phyloP scores from a whole-genome alignment of 2,888 invertebrate species.

The Auanema freiburgensis region DNA sequence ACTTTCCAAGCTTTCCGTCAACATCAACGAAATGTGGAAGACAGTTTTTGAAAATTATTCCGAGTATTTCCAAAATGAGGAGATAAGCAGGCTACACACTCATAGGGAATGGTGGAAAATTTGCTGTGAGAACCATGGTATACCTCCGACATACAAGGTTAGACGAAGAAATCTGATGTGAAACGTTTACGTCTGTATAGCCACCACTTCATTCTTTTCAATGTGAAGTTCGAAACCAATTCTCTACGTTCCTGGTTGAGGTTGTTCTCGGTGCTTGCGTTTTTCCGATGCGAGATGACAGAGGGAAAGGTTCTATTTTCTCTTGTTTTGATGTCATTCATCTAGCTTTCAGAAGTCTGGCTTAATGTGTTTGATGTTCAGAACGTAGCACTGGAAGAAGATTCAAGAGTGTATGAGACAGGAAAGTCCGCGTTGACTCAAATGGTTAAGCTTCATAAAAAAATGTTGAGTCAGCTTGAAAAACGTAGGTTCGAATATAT shows the following conservation, averaged over 20 bases:
- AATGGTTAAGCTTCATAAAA: constrained; percentile 46
- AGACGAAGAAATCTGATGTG: too few species aligned
- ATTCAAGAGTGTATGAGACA: constrained; percentile 37
- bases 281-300: constrained; percentile 26
- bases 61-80: constrained; percentile 39
- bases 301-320: constrained; percentile 13
- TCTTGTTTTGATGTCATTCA: not conserved
- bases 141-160: constrained; percentile 38
- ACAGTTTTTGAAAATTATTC: constrained; percentile 42
- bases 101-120: constrained; percentile 58
- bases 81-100: constrained; percentile 43
- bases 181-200: constrained; percentile 13
- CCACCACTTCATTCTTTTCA: constrained; percentile 35
- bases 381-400: constrained; percentile 49
- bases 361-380: constrained; percentile 41
- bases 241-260: constrained; percentile 37
- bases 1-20: not conserved
- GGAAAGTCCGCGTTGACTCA: constrained; percentile 28
- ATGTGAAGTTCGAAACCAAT: constrained; percentile 23
- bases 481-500: constrained; percentile 51
- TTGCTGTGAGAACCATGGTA: constrained; percentile 30
- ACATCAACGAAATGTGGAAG: constrained; percentile 28
- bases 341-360: not conserved
- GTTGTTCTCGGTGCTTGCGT: constrained; percentile 44
- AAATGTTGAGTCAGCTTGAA: constrained; percentile 31